Evolutionary conservation across 2,113 vertebrate species (phyloP), one percentile per base, ranked within the genome.

Genomic region (Barnardius zonarius): DNA sequence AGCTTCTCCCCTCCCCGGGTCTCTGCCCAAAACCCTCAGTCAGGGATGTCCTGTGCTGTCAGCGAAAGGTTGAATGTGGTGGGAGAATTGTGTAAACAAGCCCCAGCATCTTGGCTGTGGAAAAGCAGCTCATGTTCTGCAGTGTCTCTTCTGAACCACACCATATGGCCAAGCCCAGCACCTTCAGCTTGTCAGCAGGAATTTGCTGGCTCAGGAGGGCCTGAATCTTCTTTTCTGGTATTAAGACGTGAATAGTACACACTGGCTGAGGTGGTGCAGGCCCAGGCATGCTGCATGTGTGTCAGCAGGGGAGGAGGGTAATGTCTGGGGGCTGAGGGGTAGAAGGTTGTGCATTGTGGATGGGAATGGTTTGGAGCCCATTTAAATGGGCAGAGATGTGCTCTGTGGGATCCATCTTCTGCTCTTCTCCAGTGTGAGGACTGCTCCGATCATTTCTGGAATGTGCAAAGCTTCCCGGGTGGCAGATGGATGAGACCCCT

Each of bases 181-280:
- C 44, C 69, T 87, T 73, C 86, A 74, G 79, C 89, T 81, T 57
- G 64, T 78, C 76, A 64, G 83, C 37, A 14, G 86, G 17, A 27
- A 88, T 59, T 74, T 76, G 66, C 69, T 78, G 83, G 35, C 83
- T 92, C 80, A 49, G 76, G 78, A 83, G 16, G n/a, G 48, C n/a
- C 62, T 64, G 75, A 91, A 92, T 86, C 89, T 79, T 43, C 90
- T 95, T 91, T 88, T 15, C 86, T 88, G 75, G n/a, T 52, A 63
- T 90, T 88, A 74, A 52, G 66, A 44, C 33, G 4, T 20, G 69
- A 81, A 61, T 9, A 88, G 86, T 18, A 55, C 48, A 16, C 24
- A n/a, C 46, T 54, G 77, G 77, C 66, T 61, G 59, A 75, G 75
- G 55, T 57, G 35, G 18, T 31, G 8, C 39, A 35, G n/a, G 35